Evolutionary conservation across 2,888 invertebrate genomes (phyloP), one percentile per base, ranked within the genome.

Genomic region (Chymomyza amoena): DNA sequence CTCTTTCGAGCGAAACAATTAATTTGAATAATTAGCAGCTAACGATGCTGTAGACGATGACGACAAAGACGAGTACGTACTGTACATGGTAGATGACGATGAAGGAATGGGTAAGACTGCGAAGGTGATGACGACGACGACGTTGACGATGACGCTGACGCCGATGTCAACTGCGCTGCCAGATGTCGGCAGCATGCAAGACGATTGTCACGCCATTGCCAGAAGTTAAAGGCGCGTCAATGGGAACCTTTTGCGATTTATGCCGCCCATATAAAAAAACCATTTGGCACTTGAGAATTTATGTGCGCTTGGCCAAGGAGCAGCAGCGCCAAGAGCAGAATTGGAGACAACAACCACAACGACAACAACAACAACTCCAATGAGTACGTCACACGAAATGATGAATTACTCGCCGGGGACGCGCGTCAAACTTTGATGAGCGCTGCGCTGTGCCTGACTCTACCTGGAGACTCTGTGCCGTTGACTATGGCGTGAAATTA

Each of bases 11-110:
- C 79, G 72, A 77, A 88, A 86, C 89, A 87, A 87, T 87, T 87
- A 86, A 89, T 89, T 89, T 87, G 89, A 89, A 87, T 87, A 87
- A 87, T 87, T 87, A 87, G 86, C 81, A 80, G 78, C 82, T 86
- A 84, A 87, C 87, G 85, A 45, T 13, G 39, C 39, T 45, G 39
- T 13, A 45, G 39, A 85, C 75, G 75, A 62, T 59, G 68, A 67
- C 56, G 67, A 73, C 65, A 32, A 32, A 6, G 32, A 32, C 32
- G 32, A 32, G 32, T 32, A 32, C 32, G 32, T 51, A 39, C 56
- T 36, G 56, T 57, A 56, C 57, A 45, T 59, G 52, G 32, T 3
- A 20, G 56, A 7, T 51, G 64, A 10, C 62, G 60, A 9, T 13
- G 60, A 52, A 15, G 36, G 36, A 20, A 57, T 36, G 66, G 57